Conservation (phyloP, 2,888 invertebrate species). For the Euzophera pinguis region DNA sequence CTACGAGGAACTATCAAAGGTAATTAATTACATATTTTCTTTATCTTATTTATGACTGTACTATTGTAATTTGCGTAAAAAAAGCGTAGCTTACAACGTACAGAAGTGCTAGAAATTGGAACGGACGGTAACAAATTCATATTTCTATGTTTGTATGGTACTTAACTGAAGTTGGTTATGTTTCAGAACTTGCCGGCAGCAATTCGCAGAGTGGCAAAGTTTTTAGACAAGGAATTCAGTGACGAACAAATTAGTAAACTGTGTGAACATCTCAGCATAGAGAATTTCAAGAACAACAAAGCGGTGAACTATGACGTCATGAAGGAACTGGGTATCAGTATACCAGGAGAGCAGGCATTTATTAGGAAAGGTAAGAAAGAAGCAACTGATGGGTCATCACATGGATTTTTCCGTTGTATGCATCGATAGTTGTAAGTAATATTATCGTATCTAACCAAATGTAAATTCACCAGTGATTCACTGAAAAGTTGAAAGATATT, state of each 20-base stretch:
- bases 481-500: too few relatives aligned
- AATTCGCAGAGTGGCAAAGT: slow-evolving; percentile 80
- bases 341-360: slow-evolving; percentile 80
- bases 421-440: too few relatives aligned
- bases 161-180: too few relatives aligned
- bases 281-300: slow-evolving; percentile 89
- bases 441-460: too few relatives aligned
- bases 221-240: slow-evolving; percentile 80
- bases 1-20: slow-evolving; percentile 88
- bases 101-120: too few relatives aligned
- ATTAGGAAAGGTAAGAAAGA: slow-evolving; percentile 79
- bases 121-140: too few relatives aligned
- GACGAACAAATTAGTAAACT: slow-evolving; percentile 81
- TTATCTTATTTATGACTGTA: too few relatives aligned
- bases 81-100: too few relatives aligned
- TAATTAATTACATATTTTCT: slow-evolving; percentile 33
- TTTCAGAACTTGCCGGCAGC: slow-evolving; percentile 79
- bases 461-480: too few relatives aligned
- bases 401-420: too few relatives aligned
- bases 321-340: slow-evolving; percentile 80
- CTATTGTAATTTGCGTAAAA: too few relatives aligned
- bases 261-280: slow-evolving; percentile 86
- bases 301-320: slow-evolving; percentile 87
- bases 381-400: too few relatives aligned
- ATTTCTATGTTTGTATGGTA: not conserved